phyloP scores from a whole-genome alignment of 2,797 vertebrate genomes.

The Eulemur mongoz region DNA sequence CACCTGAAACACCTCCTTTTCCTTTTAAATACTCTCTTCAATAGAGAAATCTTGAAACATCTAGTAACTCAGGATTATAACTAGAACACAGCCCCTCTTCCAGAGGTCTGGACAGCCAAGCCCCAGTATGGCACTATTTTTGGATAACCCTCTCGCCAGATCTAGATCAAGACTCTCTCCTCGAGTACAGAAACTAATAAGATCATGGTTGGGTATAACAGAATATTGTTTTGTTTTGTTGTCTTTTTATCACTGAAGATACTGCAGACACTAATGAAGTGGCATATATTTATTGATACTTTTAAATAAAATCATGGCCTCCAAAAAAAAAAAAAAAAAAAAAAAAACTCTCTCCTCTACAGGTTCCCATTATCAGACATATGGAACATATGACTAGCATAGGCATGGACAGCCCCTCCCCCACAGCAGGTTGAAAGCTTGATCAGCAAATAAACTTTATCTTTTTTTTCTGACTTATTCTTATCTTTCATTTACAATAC shows the following conservation, averaged over 20 bases:
- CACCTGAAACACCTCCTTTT: neutral
- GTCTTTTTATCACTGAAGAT: too few species aligned
- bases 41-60: neutral
- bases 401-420: neutral
- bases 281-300: too few species aligned
- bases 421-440: neutral
- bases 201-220: too few species aligned
- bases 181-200: too few species aligned
- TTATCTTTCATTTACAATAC: constrained; percentile 14
- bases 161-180: neutral
- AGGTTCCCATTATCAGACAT: neutral
- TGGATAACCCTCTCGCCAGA: neutral
- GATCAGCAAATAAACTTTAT: neutral
- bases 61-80: neutral
- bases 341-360: neutral
- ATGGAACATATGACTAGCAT: neutral
- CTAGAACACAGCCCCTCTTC: neutral
- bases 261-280: too few species aligned
- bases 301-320: too few species aligned
- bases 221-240: too few species aligned
- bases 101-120: neutral
- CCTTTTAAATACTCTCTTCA: constrained; percentile 36
- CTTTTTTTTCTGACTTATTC: constrained; percentile 11
- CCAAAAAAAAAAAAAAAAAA: too few species aligned
- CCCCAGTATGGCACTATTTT: neutral